Conservation (phyloP, 2,113 vertebrate genomes). For the Leiothrix lutea region DNA sequence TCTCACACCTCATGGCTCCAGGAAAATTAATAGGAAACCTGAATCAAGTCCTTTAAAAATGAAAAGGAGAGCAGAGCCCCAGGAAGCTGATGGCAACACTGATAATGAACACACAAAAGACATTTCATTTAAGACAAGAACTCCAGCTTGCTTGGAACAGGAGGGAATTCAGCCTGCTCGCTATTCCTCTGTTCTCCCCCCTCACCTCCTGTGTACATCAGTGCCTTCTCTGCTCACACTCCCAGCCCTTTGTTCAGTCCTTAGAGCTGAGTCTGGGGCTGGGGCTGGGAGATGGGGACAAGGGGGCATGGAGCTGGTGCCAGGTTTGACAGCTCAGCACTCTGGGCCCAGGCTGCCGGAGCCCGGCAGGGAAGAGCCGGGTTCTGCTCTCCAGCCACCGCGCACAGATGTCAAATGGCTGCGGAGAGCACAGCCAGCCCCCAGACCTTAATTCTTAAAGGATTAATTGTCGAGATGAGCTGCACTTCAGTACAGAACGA, state of each 20-base stretch:
- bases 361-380: not conserved
- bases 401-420: not conserved
- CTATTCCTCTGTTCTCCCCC: not conserved
- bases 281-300: not conserved
- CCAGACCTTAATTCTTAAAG: constrained; percentile 19
- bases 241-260: not conserved
- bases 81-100: not conserved
- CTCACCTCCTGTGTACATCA: not conserved
- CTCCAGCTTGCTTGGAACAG: not conserved
- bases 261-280: not conserved
- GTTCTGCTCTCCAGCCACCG: not conserved
- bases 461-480: constrained; percentile 36
- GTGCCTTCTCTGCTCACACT: not conserved
- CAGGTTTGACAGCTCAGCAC: not conserved
- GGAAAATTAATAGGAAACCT: not conserved
- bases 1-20: fast-evolving
- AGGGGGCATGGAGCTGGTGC: not conserved
- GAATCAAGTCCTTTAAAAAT: not conserved
- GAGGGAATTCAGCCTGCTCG: not conserved
- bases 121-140: not conserved
- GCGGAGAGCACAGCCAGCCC: not conserved
- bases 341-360: fast-evolving
- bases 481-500: not conserved
- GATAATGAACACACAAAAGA: not conserved
- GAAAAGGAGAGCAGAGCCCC: not conserved